Percentiles rank a stretch among this genome's conserved stretches.
These are phyloP conservation scores for Salvator merianae DNA, from an alignment of 2,113 vertebrate genomes.

Conservation along the genomic window DNA sequence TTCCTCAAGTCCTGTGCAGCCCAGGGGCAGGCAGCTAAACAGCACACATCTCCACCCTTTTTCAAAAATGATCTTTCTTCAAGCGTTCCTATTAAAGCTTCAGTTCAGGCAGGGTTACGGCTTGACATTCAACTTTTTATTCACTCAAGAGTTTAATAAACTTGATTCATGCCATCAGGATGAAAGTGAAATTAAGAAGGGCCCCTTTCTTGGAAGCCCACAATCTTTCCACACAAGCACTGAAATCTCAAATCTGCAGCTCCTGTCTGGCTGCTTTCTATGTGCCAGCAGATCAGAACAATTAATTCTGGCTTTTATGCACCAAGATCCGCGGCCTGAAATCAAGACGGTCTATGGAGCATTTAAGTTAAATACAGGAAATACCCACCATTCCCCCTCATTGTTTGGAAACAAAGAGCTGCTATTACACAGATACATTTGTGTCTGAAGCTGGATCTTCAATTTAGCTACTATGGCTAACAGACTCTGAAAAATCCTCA, in stretches of 20 bases:
- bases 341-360: too few relatives aligned
- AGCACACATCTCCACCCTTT: not conserved
- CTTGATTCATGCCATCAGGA: not conserved
- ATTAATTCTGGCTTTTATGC: constrained; percentile 60
- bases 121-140: constrained; percentile 20
- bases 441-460: too few relatives aligned
- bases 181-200: constrained; percentile 48
- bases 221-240: constrained; percentile 51
- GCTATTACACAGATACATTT: too few relatives aligned
- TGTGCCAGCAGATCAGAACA: not conserved
- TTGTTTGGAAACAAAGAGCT: too few relatives aligned
- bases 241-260: constrained; percentile 52
- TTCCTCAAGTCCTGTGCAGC: not conserved
- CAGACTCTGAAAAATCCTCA: too few relatives aligned
- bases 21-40: accelerated
- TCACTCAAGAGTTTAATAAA: constrained; percentile 21
- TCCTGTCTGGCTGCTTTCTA: constrained; percentile 37
- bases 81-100: constrained; percentile 36
- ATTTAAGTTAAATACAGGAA: too few relatives aligned
- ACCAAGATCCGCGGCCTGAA: constrained; percentile 47
- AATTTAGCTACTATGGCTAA: not conserved
- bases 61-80: constrained; percentile 3
- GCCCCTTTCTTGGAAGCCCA: constrained; percentile 39
- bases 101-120: constrained; percentile 15
- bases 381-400: too few relatives aligned